A percentile compares a stretch with the other conserved stretches of the same genome.
These are phyloP conservation scores for Dromococcyx pavoninus DNA, from an alignment of 2,797 vertebrate species.

Conservation along the genomic window DNA sequence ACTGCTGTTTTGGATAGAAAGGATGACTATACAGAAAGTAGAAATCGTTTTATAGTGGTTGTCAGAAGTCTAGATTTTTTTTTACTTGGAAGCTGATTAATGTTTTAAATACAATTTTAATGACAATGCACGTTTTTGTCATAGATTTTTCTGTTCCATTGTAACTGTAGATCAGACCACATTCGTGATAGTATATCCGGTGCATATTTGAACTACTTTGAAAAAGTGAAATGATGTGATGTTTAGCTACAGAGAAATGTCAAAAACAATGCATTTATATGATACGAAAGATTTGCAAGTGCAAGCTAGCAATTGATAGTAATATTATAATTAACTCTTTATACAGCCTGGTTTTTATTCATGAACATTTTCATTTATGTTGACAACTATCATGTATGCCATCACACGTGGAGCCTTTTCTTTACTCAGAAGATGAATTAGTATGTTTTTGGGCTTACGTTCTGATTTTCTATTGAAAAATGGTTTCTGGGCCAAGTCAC, in stretches of 20 bases:
- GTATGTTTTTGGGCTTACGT: background rate
- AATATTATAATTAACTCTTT: slow-evolving; percentile 73
- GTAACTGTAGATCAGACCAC: background rate
- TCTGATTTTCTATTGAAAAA: background rate
- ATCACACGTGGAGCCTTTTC: slow-evolving; percentile 7
- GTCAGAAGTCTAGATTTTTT: background rate
- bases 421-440: background rate
- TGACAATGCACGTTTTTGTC: background rate
- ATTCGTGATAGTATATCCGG: background rate
- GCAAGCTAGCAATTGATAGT: slow-evolving; percentile 62
- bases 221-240: slow-evolving; percentile 65
- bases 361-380: slow-evolving; percentile 70
- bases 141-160: background rate
- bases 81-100: background rate
- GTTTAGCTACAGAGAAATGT: slow-evolving; percentile 61
- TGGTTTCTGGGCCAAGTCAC: background rate
- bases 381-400: slow-evolving; percentile 66
- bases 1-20: background rate
- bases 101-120: background rate
- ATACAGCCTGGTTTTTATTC: slow-evolving; percentile 62
- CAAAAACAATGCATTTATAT: slow-evolving; percentile 68
- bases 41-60: background rate
- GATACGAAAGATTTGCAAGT: slow-evolving; percentile 56
- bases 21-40: background rate
- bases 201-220: slow-evolving; percentile 24